Conservation (phyloP, 2,888 invertebrate species). For the Lordiphosa fenestrarum region DNA sequence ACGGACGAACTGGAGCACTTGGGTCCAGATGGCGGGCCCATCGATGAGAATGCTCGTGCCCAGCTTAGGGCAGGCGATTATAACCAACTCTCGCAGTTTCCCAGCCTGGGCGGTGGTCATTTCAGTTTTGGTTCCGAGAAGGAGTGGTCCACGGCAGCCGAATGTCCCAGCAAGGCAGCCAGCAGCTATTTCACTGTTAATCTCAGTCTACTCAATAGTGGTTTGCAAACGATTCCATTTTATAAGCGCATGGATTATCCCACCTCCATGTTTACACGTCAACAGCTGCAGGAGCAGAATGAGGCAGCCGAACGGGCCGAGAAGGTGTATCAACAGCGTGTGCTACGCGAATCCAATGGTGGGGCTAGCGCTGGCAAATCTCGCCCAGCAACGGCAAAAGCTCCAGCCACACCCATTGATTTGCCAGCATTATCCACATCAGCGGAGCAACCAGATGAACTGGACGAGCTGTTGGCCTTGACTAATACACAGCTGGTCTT, state of each 20-base stretch:
- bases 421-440: constrained; percentile 1
- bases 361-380: constrained; percentile 43
- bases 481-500: constrained; percentile 47
- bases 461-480: constrained; percentile 76
- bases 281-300: constrained; percentile 73
- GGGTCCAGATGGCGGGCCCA: constrained; percentile 51
- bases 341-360: constrained; percentile 58
- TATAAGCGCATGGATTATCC: constrained; percentile 80
- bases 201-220: constrained; percentile 78
- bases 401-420: constrained; percentile 18
- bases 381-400: constrained; percentile 35
- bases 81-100: constrained; percentile 76
- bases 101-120: constrained; percentile 77
- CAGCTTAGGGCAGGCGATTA: constrained; percentile 79
- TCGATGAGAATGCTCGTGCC: constrained; percentile 67
- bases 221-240: constrained; percentile 81
- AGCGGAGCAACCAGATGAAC: constrained; percentile 60
- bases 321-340: constrained; percentile 64
- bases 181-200: constrained; percentile 80
- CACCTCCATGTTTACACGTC: constrained; percentile 78
- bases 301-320: constrained; percentile 74
- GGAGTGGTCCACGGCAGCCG: constrained; percentile 77
- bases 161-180: constrained; percentile 68
- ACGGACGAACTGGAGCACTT: constrained; percentile 35
- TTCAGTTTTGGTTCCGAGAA: constrained; percentile 81